Percentiles rank a stretch among this genome's conserved stretches.
phyloP scores from a whole-genome alignment of 2,113 vertebrate species.

The Limnothrissa miodon region DNA sequence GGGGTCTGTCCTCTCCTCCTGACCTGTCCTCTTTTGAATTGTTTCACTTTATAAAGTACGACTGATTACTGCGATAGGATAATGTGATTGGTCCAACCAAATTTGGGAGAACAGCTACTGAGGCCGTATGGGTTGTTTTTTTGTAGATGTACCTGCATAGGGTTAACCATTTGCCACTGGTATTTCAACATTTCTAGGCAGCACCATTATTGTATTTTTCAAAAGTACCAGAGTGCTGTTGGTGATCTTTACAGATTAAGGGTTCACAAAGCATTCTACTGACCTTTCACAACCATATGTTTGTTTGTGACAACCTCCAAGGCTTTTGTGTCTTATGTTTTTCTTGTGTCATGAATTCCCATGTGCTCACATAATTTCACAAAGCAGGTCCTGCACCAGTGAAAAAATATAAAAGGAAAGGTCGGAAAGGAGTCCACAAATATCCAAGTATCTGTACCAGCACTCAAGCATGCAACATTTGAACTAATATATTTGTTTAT shows the following conservation, averaged over 20 bases:
- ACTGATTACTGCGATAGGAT: too few relatives aligned
- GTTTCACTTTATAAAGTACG: too few relatives aligned
- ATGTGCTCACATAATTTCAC: conserved; percentile 46
- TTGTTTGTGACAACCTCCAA: background rate
- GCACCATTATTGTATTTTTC: too few relatives aligned
- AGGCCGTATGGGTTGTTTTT: too few relatives aligned
- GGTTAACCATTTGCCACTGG: too few relatives aligned
- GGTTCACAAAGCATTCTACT: background rate
- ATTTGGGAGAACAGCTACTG: too few relatives aligned
- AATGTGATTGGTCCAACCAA: too few relatives aligned
- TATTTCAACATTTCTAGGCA: too few relatives aligned
- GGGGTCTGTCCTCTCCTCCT: too few relatives aligned
- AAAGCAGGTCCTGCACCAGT: conserved; percentile 53
- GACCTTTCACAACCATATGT: background rate
- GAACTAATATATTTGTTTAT: background rate
- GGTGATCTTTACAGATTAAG: background rate
- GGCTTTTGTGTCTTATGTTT: background rate
- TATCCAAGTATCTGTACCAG: conserved; percentile 22
- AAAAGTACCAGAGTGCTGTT: too few relatives aligned
- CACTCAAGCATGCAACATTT: conserved; percentile 17
- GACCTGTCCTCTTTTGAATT: too few relatives aligned
- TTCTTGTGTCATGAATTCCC: conserved; percentile 22
- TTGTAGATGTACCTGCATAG: too few relatives aligned
- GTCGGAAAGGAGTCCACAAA: conserved; percentile 44
- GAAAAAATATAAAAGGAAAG: conserved; percentile 48